Percentiles rank a stretch among this genome's conserved stretches.
These are phyloP conservation scores for Chionodraco myersi DNA, from an alignment of 2,113 vertebrate genomes.

Conservation along the genomic window DNA sequence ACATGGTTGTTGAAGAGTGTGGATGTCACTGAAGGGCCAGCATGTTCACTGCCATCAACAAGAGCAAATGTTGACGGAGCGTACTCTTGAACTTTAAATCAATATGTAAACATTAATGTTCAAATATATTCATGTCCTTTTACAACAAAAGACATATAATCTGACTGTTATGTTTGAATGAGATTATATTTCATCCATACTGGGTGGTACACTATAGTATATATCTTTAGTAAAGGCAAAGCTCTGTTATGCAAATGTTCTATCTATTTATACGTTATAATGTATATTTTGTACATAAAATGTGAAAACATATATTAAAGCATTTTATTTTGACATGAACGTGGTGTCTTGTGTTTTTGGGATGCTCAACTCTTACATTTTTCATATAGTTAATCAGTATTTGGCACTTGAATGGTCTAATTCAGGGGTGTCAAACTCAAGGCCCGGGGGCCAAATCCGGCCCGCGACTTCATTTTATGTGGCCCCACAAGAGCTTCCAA, in stretches of 20 bases:
- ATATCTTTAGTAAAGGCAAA: conserved; percentile 11
- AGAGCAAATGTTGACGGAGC: neutral
- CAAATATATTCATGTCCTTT: neutral
- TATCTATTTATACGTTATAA: conserved; percentile 65
- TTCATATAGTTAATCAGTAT: neutral
- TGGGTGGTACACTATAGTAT: conserved; percentile 31
- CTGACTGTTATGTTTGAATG: conserved; percentile 11
- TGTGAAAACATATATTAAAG: conserved; percentile 72
- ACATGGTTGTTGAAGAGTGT: conserved; percentile 92
- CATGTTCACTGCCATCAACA: neutral
- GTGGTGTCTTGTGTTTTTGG: neutral
- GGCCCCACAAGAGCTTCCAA: no score
- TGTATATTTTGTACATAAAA: conserved; percentile 79
- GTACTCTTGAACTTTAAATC: neutral
- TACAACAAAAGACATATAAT: neutral
- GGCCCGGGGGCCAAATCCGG: no score
- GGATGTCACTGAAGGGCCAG: conserved; percentile 86
- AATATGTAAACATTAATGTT: neutral
- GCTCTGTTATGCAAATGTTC: conserved; percentile 17
- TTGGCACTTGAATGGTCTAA: neutral
- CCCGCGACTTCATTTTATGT: no score
- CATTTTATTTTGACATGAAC: conserved; percentile 63
- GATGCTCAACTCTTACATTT: neutral
- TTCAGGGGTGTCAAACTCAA: no score
- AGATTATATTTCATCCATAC: conserved; percentile 43